Base-by-base conservation (phyloP, 2,797 vertebrate genomes). In the Toxotes lorentzi region DNA sequence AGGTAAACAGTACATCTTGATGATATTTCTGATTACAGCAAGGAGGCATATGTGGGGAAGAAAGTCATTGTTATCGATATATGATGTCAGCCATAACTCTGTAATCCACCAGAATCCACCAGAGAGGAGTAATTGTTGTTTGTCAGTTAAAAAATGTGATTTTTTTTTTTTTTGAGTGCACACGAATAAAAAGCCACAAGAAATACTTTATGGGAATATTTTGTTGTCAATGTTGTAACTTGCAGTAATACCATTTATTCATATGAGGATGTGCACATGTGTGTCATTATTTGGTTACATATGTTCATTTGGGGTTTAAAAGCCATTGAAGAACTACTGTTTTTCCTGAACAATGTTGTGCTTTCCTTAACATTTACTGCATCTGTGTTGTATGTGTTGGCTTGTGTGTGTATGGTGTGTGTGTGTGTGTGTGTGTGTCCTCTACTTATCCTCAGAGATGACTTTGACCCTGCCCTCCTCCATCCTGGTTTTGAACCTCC, bases 401-500 rank as follows among this genome's bases (percentile, higher is more conserved):
- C 62, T 54, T 62, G 3, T 60, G 13, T 59, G n/a, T 58, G 48
- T n/a, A n/a, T n/a, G n/a, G n/a, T 62, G 3, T 60, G 13, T 59
- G n/a, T n/a, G n/a, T n/a, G n/a, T 51, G 16, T 38, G 13, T 16
- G 64, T n/a, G 40, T 13, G 24, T 43, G 45, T 23, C n/a, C 19
- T 78, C 27, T 61, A 7, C 50, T 54, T 7, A 19, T 67, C 70
- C 59, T 59, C 95, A 97, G 96, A 87, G 90, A 97, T 70, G 97
- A 98, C 92, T 98, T 97, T 81, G 97, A 98, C 90, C 96, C 97
- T 84, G 96, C 96, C 9, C 95, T 97, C 57, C 96, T 99, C 82
- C 97, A 97, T 65, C 97, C 98, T 83, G 96, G 97, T 24, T 96
- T 98, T 58, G 98, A 99, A 68, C 97, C 98, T 72, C 97, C 98